Conservation (phyloP, 2,888 invertebrate species). For the Rhagium mordax region DNA sequence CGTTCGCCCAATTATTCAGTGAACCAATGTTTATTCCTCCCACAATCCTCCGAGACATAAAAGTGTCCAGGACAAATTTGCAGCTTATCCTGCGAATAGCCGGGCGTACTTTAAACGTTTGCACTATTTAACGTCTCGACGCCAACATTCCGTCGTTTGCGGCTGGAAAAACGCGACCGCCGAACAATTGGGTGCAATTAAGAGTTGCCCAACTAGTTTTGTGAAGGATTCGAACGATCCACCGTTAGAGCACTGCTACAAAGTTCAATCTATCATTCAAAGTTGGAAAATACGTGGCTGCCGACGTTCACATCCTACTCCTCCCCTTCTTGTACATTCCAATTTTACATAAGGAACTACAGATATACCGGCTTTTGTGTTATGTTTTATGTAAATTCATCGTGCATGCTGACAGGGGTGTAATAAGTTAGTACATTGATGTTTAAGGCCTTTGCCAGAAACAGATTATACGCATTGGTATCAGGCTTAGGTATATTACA, state of each 20-base stretch:
- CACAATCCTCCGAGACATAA: too few relatives aligned
- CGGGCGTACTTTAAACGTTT: slow-evolving; percentile 33
- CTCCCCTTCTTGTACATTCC: background rate
- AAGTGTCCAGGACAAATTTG: background rate
- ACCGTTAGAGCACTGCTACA: background rate
- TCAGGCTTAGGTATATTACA: too few relatives aligned
- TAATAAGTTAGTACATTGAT: background rate
- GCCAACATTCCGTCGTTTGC: background rate
- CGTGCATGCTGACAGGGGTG: background rate
- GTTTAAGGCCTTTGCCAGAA: too few relatives aligned
- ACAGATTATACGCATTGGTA: too few relatives aligned
- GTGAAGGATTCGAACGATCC: slow-evolving; percentile 16
- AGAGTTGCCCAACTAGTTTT: slow-evolving; percentile 23
- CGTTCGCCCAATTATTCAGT: too few relatives aligned
- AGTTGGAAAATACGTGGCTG: slow-evolving; percentile 3
- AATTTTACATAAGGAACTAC: background rate
- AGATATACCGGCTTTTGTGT: background rate
- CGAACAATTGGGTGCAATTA: slow-evolving; percentile 32
- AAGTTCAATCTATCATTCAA: slow-evolving; percentile 9
- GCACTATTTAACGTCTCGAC: slow-evolving; percentile 25
- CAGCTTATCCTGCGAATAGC: slow-evolving; percentile 24
- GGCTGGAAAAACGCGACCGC: slow-evolving; percentile 34
- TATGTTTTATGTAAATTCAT: slow-evolving; percentile 14
- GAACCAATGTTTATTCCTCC: too few relatives aligned
- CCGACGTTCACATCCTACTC: slow-evolving; percentile 3